Evolutionary conservation across 1,140 invertebrate genomes (phyloP), one percentile per base, ranked within the genome.

Genomic region (Drosophila leontia): DNA sequence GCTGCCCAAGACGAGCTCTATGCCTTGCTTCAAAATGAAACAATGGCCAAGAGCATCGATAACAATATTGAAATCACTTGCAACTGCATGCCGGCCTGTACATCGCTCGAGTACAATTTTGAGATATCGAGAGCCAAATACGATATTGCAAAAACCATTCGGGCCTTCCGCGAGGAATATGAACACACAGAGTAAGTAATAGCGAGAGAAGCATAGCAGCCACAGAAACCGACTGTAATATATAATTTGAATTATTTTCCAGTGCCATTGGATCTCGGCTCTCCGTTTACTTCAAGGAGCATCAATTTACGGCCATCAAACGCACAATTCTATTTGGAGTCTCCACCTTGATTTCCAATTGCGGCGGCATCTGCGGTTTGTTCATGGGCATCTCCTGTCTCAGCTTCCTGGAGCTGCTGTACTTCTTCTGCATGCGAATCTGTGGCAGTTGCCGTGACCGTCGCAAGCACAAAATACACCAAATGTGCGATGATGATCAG

Each of bases 81-180:
- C 82, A 93, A 95, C 69, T 96, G 96, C 79, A 91, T 96, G 60
- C 95, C 95, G 1, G 93, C 95, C 1, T 96, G 96, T 70, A 95
- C 94, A 1, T 95, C 95, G 1, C 93, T 96, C 1, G 94, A 94
- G 23, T 96, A 96, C 67, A 94, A 95, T 67, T 94, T 94, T 8
- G 95, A 96, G 91, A 95, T 94, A 3, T 95, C 95, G 0, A 94
- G 95, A 75, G 95, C 95, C 23, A 58, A 78, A 42, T 92, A 82
- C 48, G 75, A 79, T 7, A 17, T 88, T 7, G 72, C 44, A 2
- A 91, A 85, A 19, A 92, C 91, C 1, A 62, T 92, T 11, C 19
- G 47, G 12, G 88, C 91, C 1, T 85, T 80, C 9, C 75, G 88
- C 0, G 91, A 92, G 9, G 64, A 7, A 1, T 91, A 91, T 48